Evolutionary conservation across 2,797 vertebrate genomes (phyloP).

Genomic region (Esox masquinongy): DNA sequence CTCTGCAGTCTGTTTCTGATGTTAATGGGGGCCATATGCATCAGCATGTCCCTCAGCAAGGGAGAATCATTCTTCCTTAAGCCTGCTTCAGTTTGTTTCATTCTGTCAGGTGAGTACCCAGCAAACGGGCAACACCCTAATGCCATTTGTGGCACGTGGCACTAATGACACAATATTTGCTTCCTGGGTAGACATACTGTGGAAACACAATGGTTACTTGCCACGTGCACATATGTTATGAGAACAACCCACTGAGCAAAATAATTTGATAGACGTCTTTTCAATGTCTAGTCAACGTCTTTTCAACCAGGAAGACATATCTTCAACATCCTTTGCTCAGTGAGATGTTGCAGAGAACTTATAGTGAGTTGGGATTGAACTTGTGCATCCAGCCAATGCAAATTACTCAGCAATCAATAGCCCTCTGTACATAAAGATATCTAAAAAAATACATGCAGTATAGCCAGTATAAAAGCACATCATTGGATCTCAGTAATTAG

Average conservation of each 20-base stretch:
- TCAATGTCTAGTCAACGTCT: no score
- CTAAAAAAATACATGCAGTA: neutral
- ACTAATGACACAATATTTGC: no score
- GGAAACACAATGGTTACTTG: no score
- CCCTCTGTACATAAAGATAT: neutral
- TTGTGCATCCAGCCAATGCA: neutral
- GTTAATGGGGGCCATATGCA: conserved; percentile 82
- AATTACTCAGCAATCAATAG: neutral
- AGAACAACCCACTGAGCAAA: no score
- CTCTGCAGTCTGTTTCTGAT: conserved; percentile 80
- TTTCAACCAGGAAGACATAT: no score
- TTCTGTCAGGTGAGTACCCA: conserved; percentile 77
- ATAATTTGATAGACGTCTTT: no score
- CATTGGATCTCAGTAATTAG: neutral
- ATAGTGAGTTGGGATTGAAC: neutral
- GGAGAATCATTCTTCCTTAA: conserved; percentile 84
- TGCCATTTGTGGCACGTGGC: no score
- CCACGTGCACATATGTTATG: no score
- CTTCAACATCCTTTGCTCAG: no score
- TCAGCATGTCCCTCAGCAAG: conserved; percentile 86
- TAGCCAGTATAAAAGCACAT: neutral
- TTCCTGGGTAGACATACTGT: neutral
- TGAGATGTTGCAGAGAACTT: neutral
- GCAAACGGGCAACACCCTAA: neutral
- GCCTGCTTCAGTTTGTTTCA: conserved; percentile 83